Evolutionary conservation across 2,113 vertebrate species (phyloP), one percentile per base, ranked within the genome.

Genomic region (Gavialis gangeticus): DNA sequence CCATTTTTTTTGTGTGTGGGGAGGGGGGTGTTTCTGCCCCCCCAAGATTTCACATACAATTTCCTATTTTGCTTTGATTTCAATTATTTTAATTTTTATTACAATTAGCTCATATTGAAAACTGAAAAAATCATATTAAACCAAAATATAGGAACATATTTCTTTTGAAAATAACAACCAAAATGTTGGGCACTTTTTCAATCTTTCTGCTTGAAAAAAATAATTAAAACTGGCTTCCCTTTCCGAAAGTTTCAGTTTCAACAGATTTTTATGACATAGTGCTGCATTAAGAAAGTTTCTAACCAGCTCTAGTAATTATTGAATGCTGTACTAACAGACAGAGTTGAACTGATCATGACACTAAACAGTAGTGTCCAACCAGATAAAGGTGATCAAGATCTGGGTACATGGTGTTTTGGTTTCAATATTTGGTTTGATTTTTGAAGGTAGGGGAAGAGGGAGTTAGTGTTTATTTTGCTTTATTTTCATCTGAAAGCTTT

Each of bases 81-180:
- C 37, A 12, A 2, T 54, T 92, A 75, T 55, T 91, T 76, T 66
- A 1, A 46, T 60, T 80, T 76, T 30, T 15, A 63, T 56, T 69
- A 57, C 7, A 46, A 77, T 57, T 78, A 15, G 13, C 30, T 10
- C 10, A 82, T 60, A 4, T 82, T 63, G 85, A 81, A 66, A 2
- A 55, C 3, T 46, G 46, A 46, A 88, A 76, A 77, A 5, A 0
- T 1, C 8, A n/a, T 58, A 24, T 62, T 93, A 1, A 16, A 14
- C 4, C 4, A 30, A 7, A 69, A 67, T 21, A 69, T 2, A 13
- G 75, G 24, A 59, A 3, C 0, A 58, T 46, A 46, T 30, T 4
- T 37, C 0, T 2, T 54, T n/a, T 46, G 46, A 46, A 46, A 46
- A 46, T 46, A 46, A 46, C 46, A 46, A 46, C 46, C 46, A 46